Evolutionary conservation across 2,797 vertebrate genomes (phyloP), one percentile per base, ranked within the genome.

Genomic region (Oreortyx pictus): DNA sequence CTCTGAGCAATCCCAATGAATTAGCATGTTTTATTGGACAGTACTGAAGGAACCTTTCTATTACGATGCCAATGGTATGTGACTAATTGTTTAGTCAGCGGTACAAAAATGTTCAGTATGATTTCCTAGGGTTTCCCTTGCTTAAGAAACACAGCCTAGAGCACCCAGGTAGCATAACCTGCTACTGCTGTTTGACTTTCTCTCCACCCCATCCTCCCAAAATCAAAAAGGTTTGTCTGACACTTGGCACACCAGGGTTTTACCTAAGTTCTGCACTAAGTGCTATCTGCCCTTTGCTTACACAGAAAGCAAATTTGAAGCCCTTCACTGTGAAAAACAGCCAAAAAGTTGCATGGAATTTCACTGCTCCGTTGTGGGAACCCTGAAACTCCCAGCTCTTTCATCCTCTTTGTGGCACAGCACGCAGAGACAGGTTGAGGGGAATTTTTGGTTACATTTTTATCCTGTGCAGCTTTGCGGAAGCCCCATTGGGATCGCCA

Each of bases 321-420:
- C 18, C 59, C 67, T 73, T 82, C 50, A 19, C 24, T 84, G 47
- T 76, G 35, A 94, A 91, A 73, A 24, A 60, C 16, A 73, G 86
- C 9, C 67, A 67, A 76, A 50, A 86, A 90, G 66, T 27, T 35
- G 24, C 33, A 61, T 7, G 24, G 25, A 16, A 73, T 13, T 37
- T 10, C 46, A 44, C 52, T 46, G n/a, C 3, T 56, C 29, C 59
- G 27, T 16, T 7, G 27, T n/a, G n/a, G 5, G 22, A 12, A 81
- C 68, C 19, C 12, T 2, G 31, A 19, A 7, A 14, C 5, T 77
- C 31, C 57, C 23, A 57, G 18, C 19, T 92, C 41, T 37, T 59
- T 71, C 47, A 74, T 49, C 3, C 3, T 68, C 68, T 74, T 76
- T 46, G 12, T 39, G 43, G n/a, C 37, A 73, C 9, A 73, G 59